These are phyloP conservation scores for Onthophagus taurus DNA, from an alignment of 1,140 invertebrate species.

Conservation along the genomic window DNA sequence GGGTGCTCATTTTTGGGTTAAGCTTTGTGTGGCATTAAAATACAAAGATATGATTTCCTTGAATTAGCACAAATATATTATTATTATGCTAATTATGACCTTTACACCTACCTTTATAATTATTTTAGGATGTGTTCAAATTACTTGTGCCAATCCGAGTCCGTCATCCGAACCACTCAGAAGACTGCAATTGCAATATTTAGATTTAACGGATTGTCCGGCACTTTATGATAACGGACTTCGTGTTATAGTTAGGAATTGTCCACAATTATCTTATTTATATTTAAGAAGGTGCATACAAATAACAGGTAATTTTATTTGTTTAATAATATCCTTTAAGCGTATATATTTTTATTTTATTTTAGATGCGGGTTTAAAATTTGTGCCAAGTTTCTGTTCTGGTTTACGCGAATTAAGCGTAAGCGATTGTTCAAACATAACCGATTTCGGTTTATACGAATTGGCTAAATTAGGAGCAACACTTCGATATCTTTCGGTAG, in stretches of 20 bases:
- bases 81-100: too few species aligned
- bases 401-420: slow-evolving; percentile 77
- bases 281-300: slow-evolving; percentile 79
- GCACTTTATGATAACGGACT: slow-evolving; percentile 74
- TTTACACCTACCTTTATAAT: too few species aligned
- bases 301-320: slow-evolving; percentile 55
- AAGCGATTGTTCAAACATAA: slow-evolving; percentile 80
- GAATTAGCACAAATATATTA: too few species aligned
- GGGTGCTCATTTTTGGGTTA: background rate
- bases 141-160: slow-evolving; percentile 60
- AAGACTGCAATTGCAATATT: slow-evolving; percentile 54
- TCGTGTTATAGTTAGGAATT: slow-evolving; percentile 70
- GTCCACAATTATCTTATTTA: slow-evolving; percentile 77
- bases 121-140: slow-evolving; percentile 53
- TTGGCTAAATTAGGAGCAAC: slow-evolving; percentile 77
- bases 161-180: slow-evolving; percentile 50
- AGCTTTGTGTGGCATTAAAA: background rate
- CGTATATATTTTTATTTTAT: slow-evolving; percentile 21
- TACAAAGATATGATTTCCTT: too few species aligned
- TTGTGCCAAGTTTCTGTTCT: slow-evolving; percentile 76
- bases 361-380: slow-evolving; percentile 63
- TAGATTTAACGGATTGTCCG: slow-evolving; percentile 81
- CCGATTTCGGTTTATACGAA: slow-evolving; percentile 86
- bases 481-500: slow-evolving; percentile 75
- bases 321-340: background rate